Conservation (phyloP, 2,113 vertebrate genomes). For the Kryptolebias marmoratus region DNA sequence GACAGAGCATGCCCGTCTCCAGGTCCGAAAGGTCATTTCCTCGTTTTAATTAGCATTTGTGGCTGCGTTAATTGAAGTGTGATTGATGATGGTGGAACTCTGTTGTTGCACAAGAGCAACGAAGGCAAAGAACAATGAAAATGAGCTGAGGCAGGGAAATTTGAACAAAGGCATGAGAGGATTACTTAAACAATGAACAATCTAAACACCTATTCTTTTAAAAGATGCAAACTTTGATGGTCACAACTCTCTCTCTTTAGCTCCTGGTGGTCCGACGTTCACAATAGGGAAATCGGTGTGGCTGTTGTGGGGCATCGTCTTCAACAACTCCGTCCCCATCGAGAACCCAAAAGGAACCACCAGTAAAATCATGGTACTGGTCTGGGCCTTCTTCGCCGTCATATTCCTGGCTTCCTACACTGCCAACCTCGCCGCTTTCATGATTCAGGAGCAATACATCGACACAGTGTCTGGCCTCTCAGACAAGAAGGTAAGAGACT, state of each 20-base stretch:
- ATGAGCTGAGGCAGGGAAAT: conserved; percentile 32
- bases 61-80: conserved; percentile 73
- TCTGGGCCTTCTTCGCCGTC: conserved; percentile 98
- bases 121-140: conserved; percentile 44
- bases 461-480: conserved; percentile 97
- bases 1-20: conserved; percentile 63
- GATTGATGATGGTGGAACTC: conserved; percentile 72
- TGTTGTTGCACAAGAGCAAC: conserved; percentile 51
- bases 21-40: conserved; percentile 80
- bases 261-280: conserved; percentile 91
- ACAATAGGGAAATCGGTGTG: conserved; percentile 98
- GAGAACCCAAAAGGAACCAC: conserved; percentile 98
- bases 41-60: conserved; percentile 78
- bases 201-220: background rate
- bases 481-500: conserved; percentile 92
- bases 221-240: background rate
- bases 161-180: conserved; percentile 37
- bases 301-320: conserved; percentile 98
- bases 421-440: conserved; percentile 96
- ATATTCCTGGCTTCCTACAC: conserved; percentile 99
- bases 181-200: conserved; percentile 8
- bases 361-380: conserved; percentile 98
- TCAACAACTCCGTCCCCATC: conserved; percentile 98
- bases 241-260: conserved; percentile 59
- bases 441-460: conserved; percentile 99